Percentiles rank a stretch among this genome's conserved stretches.
phyloP scores from a whole-genome alignment of 2,797 vertebrate species.

The Sylvilagus floridanus region DNA sequence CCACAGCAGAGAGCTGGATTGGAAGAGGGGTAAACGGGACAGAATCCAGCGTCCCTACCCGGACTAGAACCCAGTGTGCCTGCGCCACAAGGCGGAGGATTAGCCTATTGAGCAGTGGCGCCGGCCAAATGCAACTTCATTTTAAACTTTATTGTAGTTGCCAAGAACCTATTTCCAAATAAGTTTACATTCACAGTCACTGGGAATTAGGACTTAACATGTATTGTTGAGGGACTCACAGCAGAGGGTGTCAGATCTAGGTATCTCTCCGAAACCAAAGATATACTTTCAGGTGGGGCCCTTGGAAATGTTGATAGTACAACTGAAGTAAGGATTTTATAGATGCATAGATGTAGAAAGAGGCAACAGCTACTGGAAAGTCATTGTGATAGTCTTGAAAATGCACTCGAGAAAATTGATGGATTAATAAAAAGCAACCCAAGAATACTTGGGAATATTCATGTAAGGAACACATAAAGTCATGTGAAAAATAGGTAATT shows the following conservation, averaged over 20 bases:
- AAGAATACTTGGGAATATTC: not conserved
- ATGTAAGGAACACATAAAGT: not conserved
- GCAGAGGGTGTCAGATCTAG: not conserved
- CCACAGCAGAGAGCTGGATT: no score
- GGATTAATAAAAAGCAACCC: not conserved
- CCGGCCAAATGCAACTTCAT: not conserved
- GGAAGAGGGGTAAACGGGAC: no score
- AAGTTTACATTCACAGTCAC: not conserved
- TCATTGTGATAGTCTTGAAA: not conserved
- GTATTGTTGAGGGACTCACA: not conserved
- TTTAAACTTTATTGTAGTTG: slow-evolving; percentile 4
- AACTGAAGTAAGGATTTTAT: not conserved
- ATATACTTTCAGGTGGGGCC: not conserved
- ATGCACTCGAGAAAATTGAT: not conserved
- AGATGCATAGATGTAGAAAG: slow-evolving; percentile 2
- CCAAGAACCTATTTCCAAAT: not conserved
- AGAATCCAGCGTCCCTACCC: no score
- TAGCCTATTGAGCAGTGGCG: no score
- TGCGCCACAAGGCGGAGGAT: no score
- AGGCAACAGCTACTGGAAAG: not conserved
- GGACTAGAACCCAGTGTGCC: no score
- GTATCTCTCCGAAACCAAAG: not conserved
- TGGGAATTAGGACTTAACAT: not conserved
- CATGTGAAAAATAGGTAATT: not conserved
- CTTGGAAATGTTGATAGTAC: not conserved